Percentiles rank a stretch among this genome's conserved stretches.
Evolutionary conservation across 2,888 invertebrate genomes (phyloP).

Genomic region (Gortyna flavago): DNA sequence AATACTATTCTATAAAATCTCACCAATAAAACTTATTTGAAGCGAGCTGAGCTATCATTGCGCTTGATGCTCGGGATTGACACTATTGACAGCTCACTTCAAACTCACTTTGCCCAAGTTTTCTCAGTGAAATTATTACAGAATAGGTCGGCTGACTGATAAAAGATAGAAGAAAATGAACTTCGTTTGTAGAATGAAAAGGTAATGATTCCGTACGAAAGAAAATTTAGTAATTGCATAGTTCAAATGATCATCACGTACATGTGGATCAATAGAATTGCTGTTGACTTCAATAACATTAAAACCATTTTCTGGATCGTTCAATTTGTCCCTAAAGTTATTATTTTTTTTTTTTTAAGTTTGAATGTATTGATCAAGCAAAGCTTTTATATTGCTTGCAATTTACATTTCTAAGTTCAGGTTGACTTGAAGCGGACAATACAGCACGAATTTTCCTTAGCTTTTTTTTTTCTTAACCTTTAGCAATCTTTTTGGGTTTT

Average conservation of each 20-base stretch:
- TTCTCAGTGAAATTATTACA: background rate
- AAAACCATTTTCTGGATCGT: background rate
- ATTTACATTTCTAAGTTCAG: background rate
- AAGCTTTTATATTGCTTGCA: background rate
- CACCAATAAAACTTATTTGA: background rate
- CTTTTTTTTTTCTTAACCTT: background rate
- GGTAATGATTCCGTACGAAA: background rate
- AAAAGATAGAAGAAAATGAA: background rate
- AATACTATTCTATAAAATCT: background rate
- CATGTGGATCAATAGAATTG: background rate
- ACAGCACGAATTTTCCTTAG: background rate
- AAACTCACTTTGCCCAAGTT: background rate
- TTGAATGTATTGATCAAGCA: background rate
- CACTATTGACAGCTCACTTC: background rate
- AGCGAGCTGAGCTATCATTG: background rate
- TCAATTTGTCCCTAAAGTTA: background rate
- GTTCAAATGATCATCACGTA: background rate
- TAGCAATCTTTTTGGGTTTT: conserved; percentile 7
- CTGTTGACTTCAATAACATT: background rate
- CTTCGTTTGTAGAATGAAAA: background rate
- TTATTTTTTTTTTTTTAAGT: no score
- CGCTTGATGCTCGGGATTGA: background rate
- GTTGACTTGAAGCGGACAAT: background rate
- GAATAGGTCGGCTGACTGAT: background rate
- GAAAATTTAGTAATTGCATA: background rate